phyloP scores from a whole-genome alignment of 2,888 invertebrate species.

The Leptogaster cylindrica region DNA sequence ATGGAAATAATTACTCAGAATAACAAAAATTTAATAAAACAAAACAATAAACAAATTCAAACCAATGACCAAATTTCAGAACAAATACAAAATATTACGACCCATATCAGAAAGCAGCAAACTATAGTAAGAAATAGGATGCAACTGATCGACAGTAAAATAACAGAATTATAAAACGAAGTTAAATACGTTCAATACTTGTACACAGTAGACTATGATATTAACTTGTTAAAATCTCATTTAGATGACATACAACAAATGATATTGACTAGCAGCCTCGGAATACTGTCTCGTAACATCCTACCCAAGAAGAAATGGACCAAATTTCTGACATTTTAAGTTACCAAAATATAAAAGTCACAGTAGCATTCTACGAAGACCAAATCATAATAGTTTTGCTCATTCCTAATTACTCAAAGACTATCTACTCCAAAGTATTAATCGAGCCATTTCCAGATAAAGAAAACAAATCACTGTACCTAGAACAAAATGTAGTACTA shows the following conservation, averaged over 20 bases:
- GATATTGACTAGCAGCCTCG: constrained; percentile 5
- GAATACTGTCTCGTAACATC: constrained; percentile 8
- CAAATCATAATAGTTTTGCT: constrained; percentile 6
- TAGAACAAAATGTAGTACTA: background rate
- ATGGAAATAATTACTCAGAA: background rate
- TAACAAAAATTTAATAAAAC: constrained; percentile 1
- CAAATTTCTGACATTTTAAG: constrained; percentile 1
- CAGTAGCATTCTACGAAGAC: background rate
- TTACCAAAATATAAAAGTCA: constrained; percentile 8
- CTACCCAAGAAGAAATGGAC: background rate
- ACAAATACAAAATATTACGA: constrained; percentile 2
- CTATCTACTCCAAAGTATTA: constrained; percentile 2
- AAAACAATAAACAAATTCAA: background rate
- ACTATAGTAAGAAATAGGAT: background rate
- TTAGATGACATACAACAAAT: constrained; percentile 2
- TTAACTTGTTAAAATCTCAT: background rate
- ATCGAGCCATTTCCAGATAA: constrained; percentile 10
- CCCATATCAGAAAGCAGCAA: background rate
- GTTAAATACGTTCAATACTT: background rate
- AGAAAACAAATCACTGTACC: constrained; percentile 3
- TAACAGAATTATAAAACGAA: background rate
- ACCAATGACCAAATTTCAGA: background rate
- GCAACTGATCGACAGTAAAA: background rate
- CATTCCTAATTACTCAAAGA: background rate
- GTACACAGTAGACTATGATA: background rate